Evolutionary conservation across 1,140 invertebrate species (phyloP), one percentile per base, ranked within the genome.

Genomic region (Fopius arisanus): DNA sequence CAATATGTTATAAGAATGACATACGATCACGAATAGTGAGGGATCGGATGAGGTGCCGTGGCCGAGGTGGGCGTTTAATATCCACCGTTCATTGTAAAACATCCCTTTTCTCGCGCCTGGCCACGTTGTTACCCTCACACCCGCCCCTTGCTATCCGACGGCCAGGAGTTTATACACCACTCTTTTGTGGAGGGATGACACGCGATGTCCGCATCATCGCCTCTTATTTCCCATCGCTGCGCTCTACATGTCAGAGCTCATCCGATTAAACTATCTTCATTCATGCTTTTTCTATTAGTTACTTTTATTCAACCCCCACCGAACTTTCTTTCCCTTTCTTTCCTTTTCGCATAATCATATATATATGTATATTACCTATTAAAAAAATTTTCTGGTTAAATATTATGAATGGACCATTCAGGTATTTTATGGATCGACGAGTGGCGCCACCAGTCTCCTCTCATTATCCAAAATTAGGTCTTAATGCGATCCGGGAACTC

Each of bases 141-240:
- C 41, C 31, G 41, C 62, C 68, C 59, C 37, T 65, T 70, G n/a
- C n/a, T 75, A 63, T 72, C 62, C 70, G 66, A 78, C 75, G 74
- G 74, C 48, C 40, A 51, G 33, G 43, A 59, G 48, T 71, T 33
- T 37, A 66, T 75, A 37, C 23, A 76, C 78, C 78, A 26, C 54
- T 65, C 62, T 83, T 82, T 84, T 82, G 82, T 79, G 59, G 77
- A 80, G 70, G 78, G 82, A 84, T 83, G 75, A 78, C 86, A 88
- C 86, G 85, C 86, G 81, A 88, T 83, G 78, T 81, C 79, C 84
- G 80, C 86, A 87, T 88, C 84, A 87, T 85, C 85, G 76, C 80
- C 77, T 75, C 37, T 33, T 43, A 37, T 51, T 67, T 59, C 72
- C 67, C 76, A 66, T 43, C 67, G 31, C 29, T 54, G 28, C 65